Percentiles rank a stretch among this genome's conserved stretches.
Evolutionary conservation across 2,797 vertebrate species (phyloP).

Genomic region (Alectoris magna): DNA sequence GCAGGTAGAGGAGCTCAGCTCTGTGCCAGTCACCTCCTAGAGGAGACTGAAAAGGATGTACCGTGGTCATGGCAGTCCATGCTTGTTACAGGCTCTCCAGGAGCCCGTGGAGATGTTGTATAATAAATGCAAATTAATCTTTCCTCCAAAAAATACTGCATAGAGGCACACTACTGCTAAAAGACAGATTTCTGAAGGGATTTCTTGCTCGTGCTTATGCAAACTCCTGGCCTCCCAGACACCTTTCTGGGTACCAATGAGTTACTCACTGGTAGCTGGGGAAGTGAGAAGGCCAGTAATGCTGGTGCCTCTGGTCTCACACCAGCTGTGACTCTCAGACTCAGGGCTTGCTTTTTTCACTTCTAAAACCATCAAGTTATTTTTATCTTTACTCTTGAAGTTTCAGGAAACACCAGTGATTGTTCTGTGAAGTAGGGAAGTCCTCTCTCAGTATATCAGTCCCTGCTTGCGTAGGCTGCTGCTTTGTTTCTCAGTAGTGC

Average conservation of each 20-base stretch:
- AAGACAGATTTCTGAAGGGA: neutral
- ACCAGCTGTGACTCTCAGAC: neutral
- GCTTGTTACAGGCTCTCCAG: neutral
- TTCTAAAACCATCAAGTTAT: constrained; percentile 6
- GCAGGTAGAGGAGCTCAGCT: neutral
- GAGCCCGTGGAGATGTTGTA: neutral
- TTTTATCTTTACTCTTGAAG: constrained; percentile 2
- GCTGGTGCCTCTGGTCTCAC: neutral
- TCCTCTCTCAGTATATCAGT: constrained; percentile 7
- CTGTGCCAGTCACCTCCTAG: neutral
- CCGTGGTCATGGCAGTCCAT: neutral
- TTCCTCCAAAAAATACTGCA: neutral
- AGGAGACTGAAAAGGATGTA: fast-evolving
- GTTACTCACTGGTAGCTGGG: neutral
- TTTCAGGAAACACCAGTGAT: constrained; percentile 39
- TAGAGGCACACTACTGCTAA: neutral
- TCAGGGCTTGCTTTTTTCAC: neutral
- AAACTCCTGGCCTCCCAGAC: neutral
- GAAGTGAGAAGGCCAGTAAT: neutral
- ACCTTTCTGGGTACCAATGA: neutral
- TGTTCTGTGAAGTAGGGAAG: constrained; percentile 41
- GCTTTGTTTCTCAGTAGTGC: constrained; percentile 39
- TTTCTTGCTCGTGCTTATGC: neutral
- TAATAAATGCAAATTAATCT: neutral
- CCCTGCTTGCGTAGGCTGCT: constrained; percentile 51